Evolutionary conservation across 2,888 invertebrate genomes (phyloP).

Genomic region (Perizoma flavofasciatum): DNA sequence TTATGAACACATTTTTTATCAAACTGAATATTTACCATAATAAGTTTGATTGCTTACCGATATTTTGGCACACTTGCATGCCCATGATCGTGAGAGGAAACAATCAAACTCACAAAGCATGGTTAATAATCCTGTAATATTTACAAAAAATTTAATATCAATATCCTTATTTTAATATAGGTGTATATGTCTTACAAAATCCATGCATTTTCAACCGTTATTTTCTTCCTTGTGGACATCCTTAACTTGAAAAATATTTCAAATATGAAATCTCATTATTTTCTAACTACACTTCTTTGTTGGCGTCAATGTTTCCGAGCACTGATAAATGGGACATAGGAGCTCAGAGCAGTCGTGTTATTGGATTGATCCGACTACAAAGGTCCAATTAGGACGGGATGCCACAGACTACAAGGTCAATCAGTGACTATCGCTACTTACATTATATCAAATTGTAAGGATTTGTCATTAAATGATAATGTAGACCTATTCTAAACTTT

Average conservation of each 20-base stretch:
- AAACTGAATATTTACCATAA: no score
- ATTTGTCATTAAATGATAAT: no score
- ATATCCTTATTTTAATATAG: no score
- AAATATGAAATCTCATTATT: neutral
- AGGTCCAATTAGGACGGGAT: constrained; percentile 70
- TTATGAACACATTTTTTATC: no score
- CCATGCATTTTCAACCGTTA: neutral
- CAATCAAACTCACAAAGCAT: no score
- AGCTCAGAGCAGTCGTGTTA: constrained; percentile 54
- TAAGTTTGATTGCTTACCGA: no score
- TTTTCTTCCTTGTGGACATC: neutral
- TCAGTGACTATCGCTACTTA: constrained; percentile 40
- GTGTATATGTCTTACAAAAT: neutral
- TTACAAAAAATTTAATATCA: no score
- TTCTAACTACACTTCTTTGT: constrained; percentile 9
- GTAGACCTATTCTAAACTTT: no score
- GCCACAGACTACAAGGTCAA: constrained; percentile 68
- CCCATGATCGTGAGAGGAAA: no score
- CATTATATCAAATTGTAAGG: no score
- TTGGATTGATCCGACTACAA: constrained; percentile 72
- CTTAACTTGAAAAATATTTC: neutral
- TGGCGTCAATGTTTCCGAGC: constrained; percentile 35
- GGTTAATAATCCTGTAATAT: no score
- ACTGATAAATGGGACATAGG: constrained; percentile 47
- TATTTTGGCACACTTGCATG: no score